Percentiles rank a stretch among this genome's conserved stretches.
These are phyloP conservation scores for Unio delphinus DNA, from an alignment of 2,888 invertebrate species.

Conservation along the genomic window DNA sequence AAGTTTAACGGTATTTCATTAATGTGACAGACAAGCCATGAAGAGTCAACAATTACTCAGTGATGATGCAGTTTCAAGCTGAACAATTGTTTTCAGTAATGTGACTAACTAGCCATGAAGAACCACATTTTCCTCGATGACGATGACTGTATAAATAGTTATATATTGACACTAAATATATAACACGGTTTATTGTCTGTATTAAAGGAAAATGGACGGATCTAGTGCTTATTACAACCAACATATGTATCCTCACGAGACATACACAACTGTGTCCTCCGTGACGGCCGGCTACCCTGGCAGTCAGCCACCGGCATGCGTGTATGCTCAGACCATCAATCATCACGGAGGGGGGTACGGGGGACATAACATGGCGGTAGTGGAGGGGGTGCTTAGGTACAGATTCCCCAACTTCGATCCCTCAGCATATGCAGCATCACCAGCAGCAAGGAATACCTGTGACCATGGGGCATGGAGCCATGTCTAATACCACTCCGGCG, in stretches of 20 bases:
- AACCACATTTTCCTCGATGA: constrained; percentile 12
- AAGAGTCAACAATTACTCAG: too few relatives aligned
- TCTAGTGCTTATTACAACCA: constrained; percentile 53
- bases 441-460: constrained; percentile 15
- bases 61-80: too few relatives aligned
- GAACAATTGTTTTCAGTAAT: constrained; percentile 4
- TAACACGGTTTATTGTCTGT: constrained; percentile 23
- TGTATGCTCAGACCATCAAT: constrained; percentile 46
- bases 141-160: constrained; percentile 20
- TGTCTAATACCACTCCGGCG: constrained; percentile 50
- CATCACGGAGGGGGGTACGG: constrained; percentile 44
- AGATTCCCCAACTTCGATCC: constrained; percentile 20
- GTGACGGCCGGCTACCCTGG: constrained; percentile 25
- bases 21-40: too few relatives aligned
- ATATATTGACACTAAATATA: constrained; percentile 15
- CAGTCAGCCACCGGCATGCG: constrained; percentile 45
- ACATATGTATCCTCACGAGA: constrained; percentile 47
- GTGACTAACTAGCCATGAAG: constrained; percentile 13
- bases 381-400: constrained; percentile 50
- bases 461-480: neutral
- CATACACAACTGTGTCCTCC: constrained; percentile 18
- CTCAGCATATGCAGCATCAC: constrained; percentile 22
- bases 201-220: constrained; percentile 46
- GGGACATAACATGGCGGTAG: constrained; percentile 62
- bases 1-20: too few relatives aligned